phyloP scores from a whole-genome alignment of 2,113 vertebrate species.

The Accipiter virgatus region DNA sequence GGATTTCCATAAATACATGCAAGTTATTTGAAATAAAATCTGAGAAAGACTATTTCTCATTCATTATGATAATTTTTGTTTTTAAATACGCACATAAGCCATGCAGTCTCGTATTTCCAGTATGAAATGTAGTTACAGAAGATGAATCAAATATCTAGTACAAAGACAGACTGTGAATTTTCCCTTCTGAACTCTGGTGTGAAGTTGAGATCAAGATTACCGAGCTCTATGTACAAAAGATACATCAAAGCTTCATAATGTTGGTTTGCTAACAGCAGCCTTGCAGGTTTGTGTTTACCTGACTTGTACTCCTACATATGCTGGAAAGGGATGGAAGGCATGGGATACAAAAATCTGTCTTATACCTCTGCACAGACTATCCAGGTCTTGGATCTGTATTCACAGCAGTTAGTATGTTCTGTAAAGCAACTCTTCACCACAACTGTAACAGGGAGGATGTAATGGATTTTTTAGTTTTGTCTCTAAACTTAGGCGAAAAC shows the following conservation, averaged over 20 bases:
- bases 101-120: not conserved
- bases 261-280: not conserved
- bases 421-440: not conserved
- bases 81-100: not conserved
- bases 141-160: not conserved
- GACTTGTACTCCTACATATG: not conserved
- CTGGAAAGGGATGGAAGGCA: not conserved
- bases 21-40: not conserved
- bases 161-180: rapidly evolving
- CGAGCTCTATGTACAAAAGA: not conserved
- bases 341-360: not conserved
- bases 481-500: not conserved
- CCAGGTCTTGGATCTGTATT: not conserved
- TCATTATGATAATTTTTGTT: not conserved
- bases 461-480: not conserved
- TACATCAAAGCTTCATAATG: not conserved
- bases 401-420: not conserved
- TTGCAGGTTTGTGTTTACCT: not conserved
- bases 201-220: not conserved
- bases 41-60: not conserved
- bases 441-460: not conserved
- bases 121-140: not conserved
- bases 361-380: not conserved
- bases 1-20: conserved; percentile 1
- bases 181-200: not conserved